Evolutionary conservation across 2,888 invertebrate genomes (phyloP).

Genomic region (Dolomedes plantarius): DNA sequence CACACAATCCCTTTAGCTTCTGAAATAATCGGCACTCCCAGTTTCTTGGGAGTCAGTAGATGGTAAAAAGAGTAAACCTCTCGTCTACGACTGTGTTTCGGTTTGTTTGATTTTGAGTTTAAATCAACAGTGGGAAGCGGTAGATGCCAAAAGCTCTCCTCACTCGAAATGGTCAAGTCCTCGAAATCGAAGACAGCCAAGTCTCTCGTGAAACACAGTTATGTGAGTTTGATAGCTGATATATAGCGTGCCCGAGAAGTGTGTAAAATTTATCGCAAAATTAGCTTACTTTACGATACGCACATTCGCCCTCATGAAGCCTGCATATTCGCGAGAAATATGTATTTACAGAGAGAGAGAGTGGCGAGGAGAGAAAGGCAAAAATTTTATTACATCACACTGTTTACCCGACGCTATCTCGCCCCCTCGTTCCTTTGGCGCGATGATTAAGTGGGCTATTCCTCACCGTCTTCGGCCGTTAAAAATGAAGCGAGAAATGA

Average conservation of each 20-base stretch:
- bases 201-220: no score
- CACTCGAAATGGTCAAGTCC: no score
- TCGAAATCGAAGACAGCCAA: no score
- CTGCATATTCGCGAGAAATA: slow-evolving; percentile 6
- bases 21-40: no score
- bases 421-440: background rate
- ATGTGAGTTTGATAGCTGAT: background rate
- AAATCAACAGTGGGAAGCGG: no score
- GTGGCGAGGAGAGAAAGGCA: background rate
- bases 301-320: background rate
- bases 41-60: no score
- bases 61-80: no score
- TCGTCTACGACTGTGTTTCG: no score
- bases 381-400: background rate
- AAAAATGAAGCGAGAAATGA: slow-evolving; percentile 59
- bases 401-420: background rate
- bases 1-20: no score
- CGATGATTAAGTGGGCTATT: slow-evolving; percentile 2
- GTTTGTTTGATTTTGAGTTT: no score
- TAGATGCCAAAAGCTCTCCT: no score
- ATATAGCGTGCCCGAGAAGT: background rate
- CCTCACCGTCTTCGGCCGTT: slow-evolving; percentile 29
- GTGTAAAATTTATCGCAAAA: background rate
- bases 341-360: background rate
- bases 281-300: background rate